Conservation (phyloP, 2,888 invertebrate species). For the Polyploca ridens region DNA sequence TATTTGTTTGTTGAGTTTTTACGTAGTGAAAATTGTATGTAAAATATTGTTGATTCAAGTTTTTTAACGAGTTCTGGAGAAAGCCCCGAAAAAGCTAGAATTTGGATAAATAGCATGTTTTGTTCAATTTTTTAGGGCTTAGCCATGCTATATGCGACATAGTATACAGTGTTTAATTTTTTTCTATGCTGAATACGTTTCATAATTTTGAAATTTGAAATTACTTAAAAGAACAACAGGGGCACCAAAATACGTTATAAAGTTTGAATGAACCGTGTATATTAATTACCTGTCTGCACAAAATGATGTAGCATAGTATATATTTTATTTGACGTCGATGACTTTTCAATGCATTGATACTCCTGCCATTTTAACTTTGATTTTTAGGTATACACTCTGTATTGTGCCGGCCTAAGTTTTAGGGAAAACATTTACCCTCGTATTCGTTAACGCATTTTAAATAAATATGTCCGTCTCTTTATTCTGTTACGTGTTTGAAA, state of each 20-base stretch:
- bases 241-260: slow-evolving; percentile 27
- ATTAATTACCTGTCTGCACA: slow-evolving; percentile 43
- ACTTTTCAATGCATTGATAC: slow-evolving; percentile 11
- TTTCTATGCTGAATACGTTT: not conserved
- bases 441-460: not conserved
- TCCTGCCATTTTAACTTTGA: slow-evolving; percentile 14
- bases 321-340: slow-evolving; percentile 26
- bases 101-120: no score
- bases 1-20: slow-evolving; percentile 24
- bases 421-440: not conserved
- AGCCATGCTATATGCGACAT: no score
- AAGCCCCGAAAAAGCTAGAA: no score
- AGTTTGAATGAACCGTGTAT: slow-evolving; percentile 14
- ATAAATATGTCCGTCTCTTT: not conserved
- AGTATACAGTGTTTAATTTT: no score
- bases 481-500: not conserved
- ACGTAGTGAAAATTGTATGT: slow-evolving; percentile 18
- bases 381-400: slow-evolving; percentile 1
- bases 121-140: no score
- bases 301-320: slow-evolving; percentile 35
- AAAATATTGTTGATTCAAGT: slow-evolving; percentile 5
- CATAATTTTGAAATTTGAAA: not conserved
- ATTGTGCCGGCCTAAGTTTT: not conserved
- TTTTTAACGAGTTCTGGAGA: not conserved
- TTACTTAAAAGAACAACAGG: not conserved